Evolutionary conservation across 2,797 vertebrate species (phyloP).

Genomic region (Helarctos malayanus): DNA sequence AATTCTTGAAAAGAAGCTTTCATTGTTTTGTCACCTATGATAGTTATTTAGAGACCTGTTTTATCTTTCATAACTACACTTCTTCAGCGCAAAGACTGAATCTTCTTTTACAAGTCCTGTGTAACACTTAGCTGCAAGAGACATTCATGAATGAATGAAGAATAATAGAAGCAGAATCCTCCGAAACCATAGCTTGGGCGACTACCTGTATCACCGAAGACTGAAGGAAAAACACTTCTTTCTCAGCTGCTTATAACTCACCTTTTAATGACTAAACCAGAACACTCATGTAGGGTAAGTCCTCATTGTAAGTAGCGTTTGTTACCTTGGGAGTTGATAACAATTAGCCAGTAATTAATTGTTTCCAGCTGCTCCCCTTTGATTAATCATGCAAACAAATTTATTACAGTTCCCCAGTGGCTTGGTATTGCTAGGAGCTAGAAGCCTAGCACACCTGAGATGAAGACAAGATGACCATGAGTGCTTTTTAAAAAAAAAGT

Average conservation of each 20-base stretch:
- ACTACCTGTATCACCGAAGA: neutral
- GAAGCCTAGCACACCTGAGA: slow-evolving; percentile 19
- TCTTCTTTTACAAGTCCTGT: neutral
- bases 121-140: slow-evolving; percentile 30
- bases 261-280: slow-evolving; percentile 9
- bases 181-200: slow-evolving; percentile 19
- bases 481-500: neutral
- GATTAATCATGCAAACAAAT: slow-evolving; percentile 67
- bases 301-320: neutral
- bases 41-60: neutral
- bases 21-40: neutral
- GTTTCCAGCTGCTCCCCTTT: slow-evolving; percentile 68
- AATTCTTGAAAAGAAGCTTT: neutral
- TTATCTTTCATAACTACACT: neutral
- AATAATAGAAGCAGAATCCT: slow-evolving; percentile 42
- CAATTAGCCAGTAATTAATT: slow-evolving; percentile 69
- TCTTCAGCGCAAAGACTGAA: neutral
- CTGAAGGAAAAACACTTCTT: slow-evolving; percentile 43
- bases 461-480: neutral
- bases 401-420: slow-evolving; percentile 22
- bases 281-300: neutral
- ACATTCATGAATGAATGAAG: neutral
- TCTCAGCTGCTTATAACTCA: slow-evolving; percentile 13
- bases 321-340: slow-evolving; percentile 66
- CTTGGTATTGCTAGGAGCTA: slow-evolving; percentile 11